Base-by-base conservation (phyloP, 1,140 invertebrate species). In the Drosophila funebris region DNA sequence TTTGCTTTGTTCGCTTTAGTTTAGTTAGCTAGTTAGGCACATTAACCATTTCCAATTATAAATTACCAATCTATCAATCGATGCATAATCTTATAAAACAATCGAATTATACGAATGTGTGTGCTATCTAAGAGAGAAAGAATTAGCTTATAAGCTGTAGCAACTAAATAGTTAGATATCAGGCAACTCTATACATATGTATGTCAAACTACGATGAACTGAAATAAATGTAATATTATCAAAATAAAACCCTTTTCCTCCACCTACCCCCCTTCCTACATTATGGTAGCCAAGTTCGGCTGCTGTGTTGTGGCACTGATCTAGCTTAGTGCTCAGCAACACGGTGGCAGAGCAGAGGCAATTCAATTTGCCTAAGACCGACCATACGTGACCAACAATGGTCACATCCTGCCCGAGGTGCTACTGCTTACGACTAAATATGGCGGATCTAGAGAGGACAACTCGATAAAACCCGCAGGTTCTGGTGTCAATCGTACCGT, bases 1-100 rank as follows among this genome's bases (percentile, higher is more conserved):
- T 58, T 16, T 60, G 37, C 60, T 71, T 83, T 64, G 52, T 73
- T 77, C n/a, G 39, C 9, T 33, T 46, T 46, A 60, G 56, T 46
- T 85, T 87, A 81, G 74, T 54, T 61, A 56, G 60, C 64, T 83
- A 82, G 78, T 70, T 82, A 83, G 79, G 66, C 58, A 72, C 64
- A 61, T 70, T 80, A 50, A 80, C 29, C 48, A 78, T 76, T 85
- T 85, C 74, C 82, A 82, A 82, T 76, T 31, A 50, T 81, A 33
- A 44, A 79, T 81, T 85, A 78, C 78, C 82, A 85, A 87, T 73
- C 66, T 22, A 73, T 64, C n/a, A n/a, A n/a, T n/a, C n/a, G n/a
- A n/a, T n/a, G n/a, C n/a, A n/a, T 36, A 77, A 14, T 37, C 57
- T 27, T 69, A 44, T 53, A 54, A 22, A 22, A 22, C 22, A 22